phyloP scores from a whole-genome alignment of 37 sponge, comb jelly and placozoan genomes.

The Halichondria panicea region DNA sequence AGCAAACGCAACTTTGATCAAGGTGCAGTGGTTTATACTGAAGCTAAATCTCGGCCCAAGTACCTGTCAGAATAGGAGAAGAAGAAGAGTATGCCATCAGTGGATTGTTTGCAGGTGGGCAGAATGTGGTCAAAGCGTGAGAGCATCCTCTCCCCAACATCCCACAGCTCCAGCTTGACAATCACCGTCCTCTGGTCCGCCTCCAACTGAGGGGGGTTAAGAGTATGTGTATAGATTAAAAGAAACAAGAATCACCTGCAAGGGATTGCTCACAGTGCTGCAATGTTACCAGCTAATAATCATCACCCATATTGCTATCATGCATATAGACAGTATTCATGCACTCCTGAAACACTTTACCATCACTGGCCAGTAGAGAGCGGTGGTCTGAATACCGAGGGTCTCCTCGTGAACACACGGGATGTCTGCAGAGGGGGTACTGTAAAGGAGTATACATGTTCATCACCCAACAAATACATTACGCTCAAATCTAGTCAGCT shows the following conservation, averaged over 20 bases:
- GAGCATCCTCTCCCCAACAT: constrained; percentile 46
- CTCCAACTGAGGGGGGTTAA: constrained; percentile 12
- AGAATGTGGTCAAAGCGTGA: constrained; percentile 61
- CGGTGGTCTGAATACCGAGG: constrained; percentile 53
- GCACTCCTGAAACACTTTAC: too few relatives aligned
- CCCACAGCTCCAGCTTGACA: constrained; percentile 70
- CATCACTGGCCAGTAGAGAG: constrained; percentile 74
- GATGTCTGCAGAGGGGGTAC: constrained; percentile 52
- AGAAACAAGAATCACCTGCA: neutral
- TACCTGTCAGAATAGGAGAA: constrained; percentile 66
- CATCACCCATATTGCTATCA: too few relatives aligned
- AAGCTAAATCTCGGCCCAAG: neutral
- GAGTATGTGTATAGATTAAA: neutral
- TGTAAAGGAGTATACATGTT: too few relatives aligned
- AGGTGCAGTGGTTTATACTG: too few relatives aligned
- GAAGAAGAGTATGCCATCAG: constrained; percentile 47
- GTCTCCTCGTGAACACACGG: constrained; percentile 49
- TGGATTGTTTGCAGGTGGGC: constrained; percentile 23
- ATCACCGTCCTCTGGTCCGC: constrained; percentile 15
- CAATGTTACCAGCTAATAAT: neutral
- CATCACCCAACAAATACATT: too few relatives aligned
- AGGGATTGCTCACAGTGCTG: neutral
- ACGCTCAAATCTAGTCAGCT: too few relatives aligned
- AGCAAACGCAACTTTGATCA: too few relatives aligned
- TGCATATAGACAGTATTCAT: too few relatives aligned